Evolutionary conservation across 2,797 vertebrate genomes (phyloP), one percentile per base, ranked within the genome.

Genomic region (Uromys caudimaculatus): DNA sequence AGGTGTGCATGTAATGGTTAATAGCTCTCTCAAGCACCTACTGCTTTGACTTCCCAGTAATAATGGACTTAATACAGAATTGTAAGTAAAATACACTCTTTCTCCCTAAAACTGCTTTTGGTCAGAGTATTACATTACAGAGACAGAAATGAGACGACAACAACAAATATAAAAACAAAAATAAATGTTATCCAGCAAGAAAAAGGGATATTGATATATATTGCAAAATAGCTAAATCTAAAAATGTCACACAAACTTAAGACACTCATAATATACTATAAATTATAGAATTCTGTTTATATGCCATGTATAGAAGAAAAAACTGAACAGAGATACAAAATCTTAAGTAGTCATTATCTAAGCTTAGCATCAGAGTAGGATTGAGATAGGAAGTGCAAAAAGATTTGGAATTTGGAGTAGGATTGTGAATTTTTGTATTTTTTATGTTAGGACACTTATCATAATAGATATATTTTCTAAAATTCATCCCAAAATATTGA

Each of bases 381-480:
- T 38, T 67, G 83, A 50, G 19, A n/a, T 38, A 87, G 44, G 58
- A 16, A 92, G 2, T 77, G 0, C 19, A 41, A 90, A 24, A n/a
- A 6, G 13, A 23, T 81, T 52, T 1, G 3, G 9, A 7, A 75
- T 77, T 92, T 84, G 71, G 52, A 8, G 3, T n/a, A 19, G 5
- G 1, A 79, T 83, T 19, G 87, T 81, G 29, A 93, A 1, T 38
- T 93, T 77, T 89, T 89, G 47, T 60, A 84, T 90, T n/a, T 85
- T 47, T 92, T 1, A 58, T 76, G 62, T 16, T 52, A 76, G 27
- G 4, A 84, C 13, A 88, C 4, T 62, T 67, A 67, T n/a, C n/a
- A n/a, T 14, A 60, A 23, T 58, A 38, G n/a, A 58, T 82, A 29
- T 13, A 52, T 54, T 52, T 35, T 19, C 76, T 78, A 78, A 78